These are phyloP conservation scores for Pogonophryne albipinna DNA, from an alignment of 2,797 vertebrate species.

Conservation along the genomic window DNA sequence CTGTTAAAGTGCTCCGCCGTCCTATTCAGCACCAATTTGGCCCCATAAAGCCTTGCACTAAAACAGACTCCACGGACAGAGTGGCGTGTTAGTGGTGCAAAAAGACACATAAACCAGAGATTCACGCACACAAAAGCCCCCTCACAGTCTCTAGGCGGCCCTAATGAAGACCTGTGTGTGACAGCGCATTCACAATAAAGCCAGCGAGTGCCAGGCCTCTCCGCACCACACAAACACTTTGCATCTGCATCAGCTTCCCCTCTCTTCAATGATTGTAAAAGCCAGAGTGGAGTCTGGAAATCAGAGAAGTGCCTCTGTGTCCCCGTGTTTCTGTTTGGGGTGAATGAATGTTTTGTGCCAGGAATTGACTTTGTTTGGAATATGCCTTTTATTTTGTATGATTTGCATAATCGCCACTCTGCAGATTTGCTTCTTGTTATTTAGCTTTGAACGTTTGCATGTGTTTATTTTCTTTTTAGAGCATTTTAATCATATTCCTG, in stretches of 20 bases:
- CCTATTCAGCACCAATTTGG: slow-evolving; percentile 82
- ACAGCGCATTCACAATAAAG: slow-evolving; percentile 72
- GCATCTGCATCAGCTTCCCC: slow-evolving; percentile 59
- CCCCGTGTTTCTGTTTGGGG: slow-evolving; percentile 18
- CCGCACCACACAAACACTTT: slow-evolving; percentile 64
- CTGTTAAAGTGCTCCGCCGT: slow-evolving; percentile 88
- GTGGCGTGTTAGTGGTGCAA: slow-evolving; percentile 76
- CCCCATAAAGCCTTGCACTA: slow-evolving; percentile 80
- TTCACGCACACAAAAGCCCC: slow-evolving; percentile 79
- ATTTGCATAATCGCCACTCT: slow-evolving; percentile 28
- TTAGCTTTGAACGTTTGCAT: not conserved
- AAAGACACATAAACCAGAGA: slow-evolving; percentile 87
- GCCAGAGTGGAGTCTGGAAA: slow-evolving; percentile 61
- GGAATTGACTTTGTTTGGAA: slow-evolving; percentile 52
- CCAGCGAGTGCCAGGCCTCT: slow-evolving; percentile 49
- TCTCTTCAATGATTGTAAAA: slow-evolving; percentile 66
- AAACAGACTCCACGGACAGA: slow-evolving; percentile 79
- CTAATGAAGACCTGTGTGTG: slow-evolving; percentile 87
- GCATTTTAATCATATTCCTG: not conserved
- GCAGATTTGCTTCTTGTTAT: slow-evolving; percentile 16
- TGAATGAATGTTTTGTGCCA: slow-evolving; percentile 42
- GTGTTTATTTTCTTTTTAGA: slow-evolving; percentile 15
- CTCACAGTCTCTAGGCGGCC: slow-evolving; percentile 64
- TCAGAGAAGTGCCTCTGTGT: slow-evolving; percentile 38
- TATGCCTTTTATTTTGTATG: slow-evolving; percentile 7